Evolutionary conservation across 35 echinoderm and acorn worm genomes (phyloP).

Genomic region (Ptychodera flava): DNA sequence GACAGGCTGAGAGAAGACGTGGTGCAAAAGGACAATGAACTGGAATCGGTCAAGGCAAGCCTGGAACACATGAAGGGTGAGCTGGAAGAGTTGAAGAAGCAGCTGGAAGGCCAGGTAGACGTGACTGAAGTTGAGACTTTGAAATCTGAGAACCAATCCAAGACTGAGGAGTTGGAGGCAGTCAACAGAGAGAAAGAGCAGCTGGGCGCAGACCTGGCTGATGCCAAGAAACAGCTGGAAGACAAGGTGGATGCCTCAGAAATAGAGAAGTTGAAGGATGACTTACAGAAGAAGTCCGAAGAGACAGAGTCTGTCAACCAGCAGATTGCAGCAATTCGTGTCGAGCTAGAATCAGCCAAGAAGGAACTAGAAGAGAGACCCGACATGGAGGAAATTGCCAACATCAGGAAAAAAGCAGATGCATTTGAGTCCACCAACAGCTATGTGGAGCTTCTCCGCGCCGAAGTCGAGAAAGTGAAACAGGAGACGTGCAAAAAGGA

Average conservation of each 20-base stretch:
- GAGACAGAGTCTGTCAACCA: background rate
- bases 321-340: background rate
- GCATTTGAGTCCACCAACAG: background rate
- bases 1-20: background rate
- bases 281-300: background rate
- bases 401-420: background rate
- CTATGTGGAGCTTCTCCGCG: background rate
- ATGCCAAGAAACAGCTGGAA: background rate
- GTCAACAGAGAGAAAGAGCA: background rate
- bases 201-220: background rate
- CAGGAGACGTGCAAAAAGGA: background rate
- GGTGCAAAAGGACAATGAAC: background rate
- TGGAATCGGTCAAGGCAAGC: background rate
- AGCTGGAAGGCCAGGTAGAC: background rate
- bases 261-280: background rate
- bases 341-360: background rate
- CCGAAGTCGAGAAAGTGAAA: background rate
- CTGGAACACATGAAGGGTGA: background rate
- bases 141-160: background rate
- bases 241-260: background rate
- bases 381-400: background rate
- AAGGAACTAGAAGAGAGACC: background rate
- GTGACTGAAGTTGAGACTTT: background rate
- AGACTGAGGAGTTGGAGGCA: background rate
- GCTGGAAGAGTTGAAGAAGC: background rate